Evolutionary conservation across 2,888 invertebrate species (phyloP).

Genomic region (Tinea trinotella): DNA sequence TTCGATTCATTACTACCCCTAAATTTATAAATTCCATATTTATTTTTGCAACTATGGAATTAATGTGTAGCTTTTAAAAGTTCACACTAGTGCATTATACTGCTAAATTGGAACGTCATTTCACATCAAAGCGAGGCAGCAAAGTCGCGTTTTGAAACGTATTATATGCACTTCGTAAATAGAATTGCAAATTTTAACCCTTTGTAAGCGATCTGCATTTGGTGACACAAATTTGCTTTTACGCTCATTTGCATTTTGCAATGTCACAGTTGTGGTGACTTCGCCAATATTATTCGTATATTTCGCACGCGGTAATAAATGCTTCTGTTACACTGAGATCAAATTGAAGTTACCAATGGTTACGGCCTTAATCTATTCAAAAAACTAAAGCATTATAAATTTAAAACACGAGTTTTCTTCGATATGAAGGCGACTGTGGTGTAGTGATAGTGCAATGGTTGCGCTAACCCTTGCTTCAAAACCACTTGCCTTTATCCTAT

Average conservation of each 20-base stretch:
- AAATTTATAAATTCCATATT: too few species aligned
- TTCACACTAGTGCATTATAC: not conserved
- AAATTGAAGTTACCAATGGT: too few species aligned
- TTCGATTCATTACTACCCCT: too few species aligned
- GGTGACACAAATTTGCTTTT: conserved; percentile 69
- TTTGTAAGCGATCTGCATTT: conserved; percentile 66
- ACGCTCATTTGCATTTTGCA: conserved; percentile 63
- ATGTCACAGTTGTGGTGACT: conserved; percentile 54
- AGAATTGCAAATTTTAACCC: conserved; percentile 71
- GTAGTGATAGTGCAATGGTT: too few species aligned
- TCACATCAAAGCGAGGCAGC: not conserved
- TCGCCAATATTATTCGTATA: conserved; percentile 40
- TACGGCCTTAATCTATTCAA: too few species aligned
- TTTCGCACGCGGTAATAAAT: not conserved
- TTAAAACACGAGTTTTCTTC: not conserved
- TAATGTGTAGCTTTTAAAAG: not conserved
- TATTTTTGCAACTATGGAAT: too few species aligned
- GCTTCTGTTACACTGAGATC: too few species aligned
- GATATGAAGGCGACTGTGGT: too few species aligned
- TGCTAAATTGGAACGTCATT: not conserved
- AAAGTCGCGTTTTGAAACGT: not conserved
- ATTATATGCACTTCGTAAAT: conserved; percentile 59
- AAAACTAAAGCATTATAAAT: too few species aligned
- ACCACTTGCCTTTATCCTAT: too few species aligned
- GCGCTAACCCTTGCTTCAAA: too few species aligned